Evolutionary conservation across 2,888 invertebrate genomes (phyloP).

Genomic region (Ochlodes sylvanus): DNA sequence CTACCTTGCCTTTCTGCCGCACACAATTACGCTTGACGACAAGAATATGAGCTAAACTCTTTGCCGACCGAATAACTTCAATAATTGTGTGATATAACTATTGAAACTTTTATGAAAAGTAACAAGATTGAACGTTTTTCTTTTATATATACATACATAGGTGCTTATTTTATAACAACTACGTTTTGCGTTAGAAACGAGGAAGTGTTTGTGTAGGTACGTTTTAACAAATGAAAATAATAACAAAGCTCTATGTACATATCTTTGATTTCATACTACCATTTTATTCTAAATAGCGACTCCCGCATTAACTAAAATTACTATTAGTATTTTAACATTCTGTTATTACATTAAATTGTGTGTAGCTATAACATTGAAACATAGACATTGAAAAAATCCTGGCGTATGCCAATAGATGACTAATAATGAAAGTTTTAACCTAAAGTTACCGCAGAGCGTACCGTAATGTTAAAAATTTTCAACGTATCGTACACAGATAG

Average conservation of each 20-base stretch:
- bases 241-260: too few relatives aligned
- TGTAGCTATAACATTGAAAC: too few relatives aligned
- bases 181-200: too few relatives aligned
- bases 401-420: background rate
- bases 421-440: too few relatives aligned
- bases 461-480: background rate
- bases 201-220: too few relatives aligned
- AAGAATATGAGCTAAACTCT: constrained; percentile 39
- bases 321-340: too few relatives aligned
- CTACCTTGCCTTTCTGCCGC: constrained; percentile 38
- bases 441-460: background rate
- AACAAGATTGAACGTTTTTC: constrained; percentile 7
- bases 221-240: too few relatives aligned
- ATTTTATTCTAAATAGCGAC: too few relatives aligned
- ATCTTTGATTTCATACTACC: too few relatives aligned
- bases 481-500: constrained; percentile 30
- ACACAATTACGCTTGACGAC: constrained; percentile 43
- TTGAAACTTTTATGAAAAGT: constrained; percentile 24
- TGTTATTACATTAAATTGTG: too few relatives aligned
- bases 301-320: too few relatives aligned
- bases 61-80: constrained; percentile 30
- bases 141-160: background rate
- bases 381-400: background rate
- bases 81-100: constrained; percentile 26
- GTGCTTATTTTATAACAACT: background rate